Percentiles rank a stretch among this genome's conserved stretches.
These are phyloP conservation scores for Lanistes nyassanus DNA, from an alignment of 1,140 invertebrate species.

Conservation along the genomic window DNA sequence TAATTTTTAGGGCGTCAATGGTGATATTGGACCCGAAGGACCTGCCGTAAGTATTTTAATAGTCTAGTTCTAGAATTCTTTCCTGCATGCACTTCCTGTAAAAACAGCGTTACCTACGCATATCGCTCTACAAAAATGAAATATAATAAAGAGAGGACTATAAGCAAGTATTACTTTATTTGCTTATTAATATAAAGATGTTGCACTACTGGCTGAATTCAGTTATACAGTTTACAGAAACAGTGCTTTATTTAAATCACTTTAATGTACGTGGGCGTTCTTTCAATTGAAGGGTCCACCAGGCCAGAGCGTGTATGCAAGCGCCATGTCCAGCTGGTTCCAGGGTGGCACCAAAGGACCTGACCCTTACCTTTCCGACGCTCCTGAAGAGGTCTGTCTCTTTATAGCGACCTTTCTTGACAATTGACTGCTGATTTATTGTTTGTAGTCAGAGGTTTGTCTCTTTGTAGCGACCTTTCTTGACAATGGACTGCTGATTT, in stretches of 20 bases:
- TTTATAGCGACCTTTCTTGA: not conserved
- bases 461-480: no score
- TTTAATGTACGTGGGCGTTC: not conserved
- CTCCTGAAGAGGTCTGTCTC: no score
- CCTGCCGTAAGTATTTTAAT: conserved; percentile 80
- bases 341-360: conserved; percentile 17
- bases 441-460: not conserved
- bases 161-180: no score
- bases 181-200: no score
- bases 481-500: not conserved
- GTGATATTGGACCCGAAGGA: conserved; percentile 78
- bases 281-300: conserved; percentile 41
- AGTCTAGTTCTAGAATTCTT: conserved; percentile 51
- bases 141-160: no score
- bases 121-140: no score
- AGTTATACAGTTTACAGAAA: no score
- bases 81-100: no score
- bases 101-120: no score
- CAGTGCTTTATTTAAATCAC: no score
- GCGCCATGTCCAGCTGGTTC: conserved; percentile 43
- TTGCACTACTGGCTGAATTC: no score
- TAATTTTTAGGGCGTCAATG: conserved; percentile 52
- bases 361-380: conserved; percentile 3
- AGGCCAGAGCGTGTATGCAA: conserved; percentile 47
- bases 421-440: not conserved